A percentile compares a stretch with the other conserved stretches of the same genome.
Evolutionary conservation across 1,140 invertebrate species (phyloP).

Genomic region (Maconellicoccus hirsutus): DNA sequence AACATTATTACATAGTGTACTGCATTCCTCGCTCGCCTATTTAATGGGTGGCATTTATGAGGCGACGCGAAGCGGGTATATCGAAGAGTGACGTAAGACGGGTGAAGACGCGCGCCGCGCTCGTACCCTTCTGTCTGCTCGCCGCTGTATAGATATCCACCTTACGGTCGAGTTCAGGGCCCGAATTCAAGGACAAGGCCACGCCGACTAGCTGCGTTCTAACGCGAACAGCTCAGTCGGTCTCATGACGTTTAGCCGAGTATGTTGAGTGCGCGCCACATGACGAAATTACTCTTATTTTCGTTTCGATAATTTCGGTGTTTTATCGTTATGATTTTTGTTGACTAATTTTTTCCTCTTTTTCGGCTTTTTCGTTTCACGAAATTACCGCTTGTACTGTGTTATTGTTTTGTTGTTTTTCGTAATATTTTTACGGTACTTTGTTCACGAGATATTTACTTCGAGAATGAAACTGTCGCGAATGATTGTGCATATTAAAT

Average conservation of each 20-base stretch:
- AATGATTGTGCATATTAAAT: neutral
- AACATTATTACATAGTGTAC: slow-evolving; percentile 2
- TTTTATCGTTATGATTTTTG: neutral
- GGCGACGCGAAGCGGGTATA: neutral
- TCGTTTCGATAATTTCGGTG: slow-evolving; percentile 13
- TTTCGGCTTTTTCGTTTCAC: neutral
- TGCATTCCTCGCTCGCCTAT: neutral
- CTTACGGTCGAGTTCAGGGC: slow-evolving; percentile 21
- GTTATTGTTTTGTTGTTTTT: neutral
- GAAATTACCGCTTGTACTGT: neutral
- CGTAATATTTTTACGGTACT: neutral
- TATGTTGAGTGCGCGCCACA: slow-evolving; percentile 15
- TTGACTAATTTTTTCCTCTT: neutral
- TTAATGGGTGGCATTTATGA: neutral
- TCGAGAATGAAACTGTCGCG: slow-evolving; percentile 1
- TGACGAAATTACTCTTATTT: slow-evolving; percentile 17
- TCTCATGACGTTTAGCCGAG: slow-evolving; percentile 18
- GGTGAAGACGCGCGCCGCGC: slow-evolving; percentile 13
- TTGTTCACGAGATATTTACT: neutral
- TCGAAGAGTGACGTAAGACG: slow-evolving; percentile 17
- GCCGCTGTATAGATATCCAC: slow-evolving; percentile 12
- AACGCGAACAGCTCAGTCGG: slow-evolving; percentile 18
- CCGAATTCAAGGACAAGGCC: slow-evolving; percentile 21
- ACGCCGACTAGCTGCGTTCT: slow-evolving; percentile 16
- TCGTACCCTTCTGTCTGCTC: slow-evolving; percentile 1